Conservation (phyloP, 2,113 vertebrate species). For the Panthera tigris region DNA sequence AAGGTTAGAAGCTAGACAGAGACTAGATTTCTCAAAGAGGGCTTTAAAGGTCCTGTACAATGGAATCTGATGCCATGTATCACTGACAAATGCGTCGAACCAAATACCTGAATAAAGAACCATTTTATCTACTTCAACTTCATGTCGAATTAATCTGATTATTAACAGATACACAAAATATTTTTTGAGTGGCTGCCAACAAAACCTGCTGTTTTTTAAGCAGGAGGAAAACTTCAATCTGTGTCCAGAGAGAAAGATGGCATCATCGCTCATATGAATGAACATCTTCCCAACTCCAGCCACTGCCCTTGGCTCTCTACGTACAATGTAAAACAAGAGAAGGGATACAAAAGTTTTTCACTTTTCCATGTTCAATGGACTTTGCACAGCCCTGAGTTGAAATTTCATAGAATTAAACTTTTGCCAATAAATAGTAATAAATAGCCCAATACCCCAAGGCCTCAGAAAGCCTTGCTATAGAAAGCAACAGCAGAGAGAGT, state of each 20-base stretch:
- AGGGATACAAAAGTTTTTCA: neutral
- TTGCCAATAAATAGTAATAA: constrained; percentile 4
- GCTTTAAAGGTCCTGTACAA: constrained; percentile 3
- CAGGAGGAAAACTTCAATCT: neutral
- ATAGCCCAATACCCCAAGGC: neutral
- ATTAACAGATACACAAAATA: neutral
- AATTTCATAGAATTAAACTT: constrained; percentile 43
- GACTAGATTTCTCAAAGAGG: neutral
- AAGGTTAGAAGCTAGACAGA: neutral
- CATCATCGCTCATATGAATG: neutral
- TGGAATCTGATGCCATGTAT: neutral
- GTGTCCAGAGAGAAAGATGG: neutral
- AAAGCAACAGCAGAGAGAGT: neutral
- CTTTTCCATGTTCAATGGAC: constrained; percentile 16
- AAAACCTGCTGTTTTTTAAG: neutral
- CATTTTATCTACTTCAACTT: neutral
- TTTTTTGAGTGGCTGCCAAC: neutral
- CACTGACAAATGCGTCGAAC: neutral
- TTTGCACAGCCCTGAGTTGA: constrained; percentile 57
- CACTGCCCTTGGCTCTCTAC: constrained; percentile 50
- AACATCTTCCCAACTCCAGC: neutral
- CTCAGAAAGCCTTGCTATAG: neutral
- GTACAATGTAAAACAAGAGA: neutral
- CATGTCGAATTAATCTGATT: neutral
- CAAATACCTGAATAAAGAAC: constrained; percentile 1